These are phyloP conservation scores for Rana temporaria DNA, from an alignment of 2,113 vertebrate species.

Conservation along the genomic window DNA sequence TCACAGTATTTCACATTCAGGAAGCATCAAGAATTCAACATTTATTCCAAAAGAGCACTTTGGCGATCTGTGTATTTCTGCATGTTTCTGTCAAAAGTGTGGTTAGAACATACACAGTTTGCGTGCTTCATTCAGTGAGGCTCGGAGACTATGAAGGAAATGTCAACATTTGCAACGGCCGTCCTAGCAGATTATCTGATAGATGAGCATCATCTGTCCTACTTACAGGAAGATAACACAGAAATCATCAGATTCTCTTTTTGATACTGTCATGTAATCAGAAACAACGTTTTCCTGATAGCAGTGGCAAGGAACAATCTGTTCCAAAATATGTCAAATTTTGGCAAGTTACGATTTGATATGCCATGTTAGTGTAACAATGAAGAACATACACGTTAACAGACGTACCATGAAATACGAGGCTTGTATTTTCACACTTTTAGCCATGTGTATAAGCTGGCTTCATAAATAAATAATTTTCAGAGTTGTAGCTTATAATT, in stretches of 20 bases:
- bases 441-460: too few species aligned
- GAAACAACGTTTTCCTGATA: not conserved
- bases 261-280: not conserved
- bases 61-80: constrained; percentile 30
- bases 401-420: too few species aligned
- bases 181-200: too few species aligned
- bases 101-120: not conserved
- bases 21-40: constrained; percentile 20
- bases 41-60: constrained; percentile 48
- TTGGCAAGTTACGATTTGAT: too few species aligned
- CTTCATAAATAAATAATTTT: too few species aligned
- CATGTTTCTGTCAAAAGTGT: constrained; percentile 12
- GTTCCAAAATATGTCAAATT: not conserved
- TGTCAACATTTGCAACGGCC: constrained; percentile 1
- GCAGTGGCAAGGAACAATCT: not conserved
- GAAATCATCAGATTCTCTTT: not conserved
- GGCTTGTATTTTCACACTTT: too few species aligned
- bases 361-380: too few species aligned
- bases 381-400: too few species aligned
- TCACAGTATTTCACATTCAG: constrained; percentile 45
- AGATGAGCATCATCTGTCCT: not conserved
- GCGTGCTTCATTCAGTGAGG: not conserved
- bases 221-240: not conserved
- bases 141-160: not conserved
- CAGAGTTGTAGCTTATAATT: too few species aligned